phyloP scores from a whole-genome alignment of 2,113 vertebrate genomes.

The Gavialis gangeticus region DNA sequence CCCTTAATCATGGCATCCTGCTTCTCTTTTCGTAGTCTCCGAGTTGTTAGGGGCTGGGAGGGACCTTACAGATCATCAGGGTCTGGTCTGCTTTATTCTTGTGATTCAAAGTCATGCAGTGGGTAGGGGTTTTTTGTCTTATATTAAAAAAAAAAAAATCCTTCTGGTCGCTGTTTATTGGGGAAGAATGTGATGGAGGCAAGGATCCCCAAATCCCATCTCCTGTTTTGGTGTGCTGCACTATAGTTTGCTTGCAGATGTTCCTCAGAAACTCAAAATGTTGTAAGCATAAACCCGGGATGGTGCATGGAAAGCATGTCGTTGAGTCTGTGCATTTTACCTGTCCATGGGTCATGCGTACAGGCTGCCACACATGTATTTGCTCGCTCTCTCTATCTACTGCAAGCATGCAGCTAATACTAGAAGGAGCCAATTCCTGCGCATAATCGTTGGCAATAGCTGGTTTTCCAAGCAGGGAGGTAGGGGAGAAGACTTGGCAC shows the following conservation, averaged over 20 bases:
- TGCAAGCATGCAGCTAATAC: background rate
- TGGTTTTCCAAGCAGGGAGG: background rate
- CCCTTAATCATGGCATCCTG: accelerated
- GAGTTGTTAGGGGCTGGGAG: no score
- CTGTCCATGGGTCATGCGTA: background rate
- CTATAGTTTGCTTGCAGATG: background rate
- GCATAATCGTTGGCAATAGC: background rate
- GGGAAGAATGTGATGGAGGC: background rate
- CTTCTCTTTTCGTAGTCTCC: background rate
- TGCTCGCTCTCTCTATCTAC: background rate
- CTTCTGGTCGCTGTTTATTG: background rate
- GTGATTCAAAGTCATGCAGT: background rate
- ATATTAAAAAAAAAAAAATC: background rate
- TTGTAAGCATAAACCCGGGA: no score
- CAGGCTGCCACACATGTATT: accelerated
- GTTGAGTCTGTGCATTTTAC: no score
- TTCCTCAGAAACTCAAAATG: background rate
- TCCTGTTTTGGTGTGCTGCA: no score
- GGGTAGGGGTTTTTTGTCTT: background rate
- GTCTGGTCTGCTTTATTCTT: background rate
- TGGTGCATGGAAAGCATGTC: no score
- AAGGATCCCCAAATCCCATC: background rate
- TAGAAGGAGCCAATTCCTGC: background rate
- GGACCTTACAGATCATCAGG: no score
- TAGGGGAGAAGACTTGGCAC: background rate